Base-by-base conservation (phyloP, 2,888 invertebrate genomes). In the Cerceris rybyensis region DNA sequence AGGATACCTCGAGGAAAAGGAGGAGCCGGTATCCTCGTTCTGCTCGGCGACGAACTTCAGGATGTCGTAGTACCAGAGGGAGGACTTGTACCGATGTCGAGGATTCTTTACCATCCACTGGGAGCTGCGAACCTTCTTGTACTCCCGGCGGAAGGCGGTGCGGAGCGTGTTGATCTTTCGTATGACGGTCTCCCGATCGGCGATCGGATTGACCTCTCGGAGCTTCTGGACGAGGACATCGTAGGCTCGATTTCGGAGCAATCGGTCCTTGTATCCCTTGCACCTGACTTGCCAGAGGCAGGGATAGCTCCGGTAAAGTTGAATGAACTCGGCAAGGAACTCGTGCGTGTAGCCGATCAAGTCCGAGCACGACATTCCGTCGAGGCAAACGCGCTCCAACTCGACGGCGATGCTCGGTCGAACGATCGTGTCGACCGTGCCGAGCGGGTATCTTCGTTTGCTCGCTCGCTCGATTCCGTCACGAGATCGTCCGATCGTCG, bases 211-310 rank as follows among this genome's bases (percentile, higher is more conserved):
- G 0, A 78, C 74, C 28, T 84, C 80, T 0, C 81, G 61, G 58
- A 84, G 70, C 50, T 85, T 85, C 7, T 74, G 73, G 0, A 80
- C 78, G 42, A 85, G 80, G 7, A 65, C 65, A 7, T 70, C 68
- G 61, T 83, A 85, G 0, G 84, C 84, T 1, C 69, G 65, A 28
- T 82, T 80, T 28, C 84, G 75, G 0, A 81, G 65, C 8, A 70
- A 5, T 7, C 73, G 66, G 63, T 85, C 83, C 14, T 82, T 75
- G 70, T 85, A 85, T 0, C 81, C 83, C 16, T 63, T 80, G 68
- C 79, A 82, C 55, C 78, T 79, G 72, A 83, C 72, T 68, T 85
- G 84, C 85, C 85, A 85, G 14, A 85, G 64, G 49, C 85, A 85
- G 8, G 81, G 80, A 7, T 70, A 68, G 7, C 60, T 70, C 2